Evolutionary conservation across 2,113 vertebrate species (phyloP).

Genomic region (Halcyon malimbica): DNA sequence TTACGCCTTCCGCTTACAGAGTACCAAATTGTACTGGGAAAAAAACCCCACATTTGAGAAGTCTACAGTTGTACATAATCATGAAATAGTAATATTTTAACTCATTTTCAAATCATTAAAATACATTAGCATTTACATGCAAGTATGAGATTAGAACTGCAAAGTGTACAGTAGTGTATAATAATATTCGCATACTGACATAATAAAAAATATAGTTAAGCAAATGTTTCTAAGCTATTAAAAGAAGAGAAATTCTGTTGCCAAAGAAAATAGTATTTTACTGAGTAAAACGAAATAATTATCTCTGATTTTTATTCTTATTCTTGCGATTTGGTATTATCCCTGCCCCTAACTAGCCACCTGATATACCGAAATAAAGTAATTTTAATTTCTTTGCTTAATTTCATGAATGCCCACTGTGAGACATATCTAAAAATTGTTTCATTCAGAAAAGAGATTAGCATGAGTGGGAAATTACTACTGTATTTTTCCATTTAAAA

Average conservation of each 20-base stretch:
- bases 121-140: background rate
- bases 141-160: background rate
- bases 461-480: background rate
- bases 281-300: background rate
- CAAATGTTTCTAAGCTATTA: background rate
- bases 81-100: background rate
- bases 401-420: background rate
- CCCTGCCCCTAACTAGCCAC: background rate
- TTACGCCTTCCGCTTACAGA: background rate
- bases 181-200: background rate
- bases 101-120: background rate
- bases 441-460: background rate
- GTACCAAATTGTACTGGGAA: background rate
- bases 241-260: background rate
- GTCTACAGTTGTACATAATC: background rate
- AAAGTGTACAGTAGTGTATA: background rate
- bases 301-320: background rate
- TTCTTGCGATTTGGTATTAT: background rate
- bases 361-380: background rate
- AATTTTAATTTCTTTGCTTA: background rate
- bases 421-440: background rate
- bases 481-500: background rate
- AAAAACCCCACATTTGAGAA: background rate
- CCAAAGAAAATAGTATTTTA: background rate
- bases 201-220: background rate